Conservation (phyloP, 1,140 invertebrate species). For the Atta colombica region DNA sequence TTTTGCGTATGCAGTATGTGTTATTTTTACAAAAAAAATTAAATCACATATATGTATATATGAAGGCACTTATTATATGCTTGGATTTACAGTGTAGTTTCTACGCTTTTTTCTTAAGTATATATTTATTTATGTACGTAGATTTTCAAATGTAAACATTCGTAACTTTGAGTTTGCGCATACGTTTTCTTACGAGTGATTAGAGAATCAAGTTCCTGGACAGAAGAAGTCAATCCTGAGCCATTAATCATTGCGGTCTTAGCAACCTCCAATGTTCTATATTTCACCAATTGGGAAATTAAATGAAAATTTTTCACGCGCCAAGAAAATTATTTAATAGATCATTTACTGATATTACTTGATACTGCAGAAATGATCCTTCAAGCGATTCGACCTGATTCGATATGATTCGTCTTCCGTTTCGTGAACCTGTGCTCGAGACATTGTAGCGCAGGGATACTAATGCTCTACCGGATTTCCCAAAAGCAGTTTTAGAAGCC, state of each 20-base stretch:
- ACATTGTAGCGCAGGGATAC: conserved; percentile 52
- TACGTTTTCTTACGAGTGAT: too few relatives aligned
- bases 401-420: conserved; percentile 8
- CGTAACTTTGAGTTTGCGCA: too few relatives aligned
- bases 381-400: conserved; percentile 37
- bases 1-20: too few relatives aligned
- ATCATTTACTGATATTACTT: neutral
- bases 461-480: conserved; percentile 66
- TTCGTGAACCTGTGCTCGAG: conserved; percentile 60
- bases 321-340: neutral
- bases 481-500: conserved; percentile 66
- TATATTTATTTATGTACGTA: too few relatives aligned
- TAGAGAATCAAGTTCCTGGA: neutral
- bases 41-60: too few relatives aligned
- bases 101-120: too few relatives aligned
- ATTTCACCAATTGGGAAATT: neutral
- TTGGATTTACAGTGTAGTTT: too few relatives aligned
- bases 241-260: neutral
- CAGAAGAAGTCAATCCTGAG: neutral
- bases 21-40: too few relatives aligned
- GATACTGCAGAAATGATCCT: neutral
- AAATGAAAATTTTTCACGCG: neutral
- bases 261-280: neutral
- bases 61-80: too few relatives aligned
- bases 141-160: too few relatives aligned